phyloP scores from a whole-genome alignment of 2,797 vertebrate species.

The Sparidentex hasta region DNA sequence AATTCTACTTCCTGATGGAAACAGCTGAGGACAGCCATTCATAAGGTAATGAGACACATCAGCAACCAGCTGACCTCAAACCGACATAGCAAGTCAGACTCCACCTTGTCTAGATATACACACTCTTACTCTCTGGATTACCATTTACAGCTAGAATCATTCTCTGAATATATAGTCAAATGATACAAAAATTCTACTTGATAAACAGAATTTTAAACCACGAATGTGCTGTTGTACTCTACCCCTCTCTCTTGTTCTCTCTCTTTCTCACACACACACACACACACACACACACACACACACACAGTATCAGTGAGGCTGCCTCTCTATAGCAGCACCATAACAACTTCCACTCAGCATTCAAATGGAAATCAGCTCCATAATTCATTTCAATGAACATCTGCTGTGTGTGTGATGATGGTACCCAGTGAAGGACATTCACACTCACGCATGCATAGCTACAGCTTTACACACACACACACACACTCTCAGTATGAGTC shows the following conservation, averaged over 20 bases:
- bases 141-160: background rate
- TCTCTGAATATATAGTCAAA: background rate
- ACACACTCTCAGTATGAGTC: conserved; percentile 2
- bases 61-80: conserved; percentile 38
- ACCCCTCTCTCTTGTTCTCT: too few relatives aligned
- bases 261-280: background rate
- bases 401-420: conserved; percentile 59
- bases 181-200: background rate
- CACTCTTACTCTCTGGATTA: conserved; percentile 17
- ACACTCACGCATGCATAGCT: conserved; percentile 1
- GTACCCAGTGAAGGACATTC: conserved; percentile 49
- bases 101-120: background rate
- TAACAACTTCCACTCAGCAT: conserved; percentile 74
- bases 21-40: conserved; percentile 41
- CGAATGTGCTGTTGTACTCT: background rate
- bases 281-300: conserved; percentile 28
- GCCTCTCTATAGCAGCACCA: conserved; percentile 38
- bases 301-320: conserved; percentile 36
- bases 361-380: conserved; percentile 76
- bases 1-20: conserved; percentile 34
- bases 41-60: conserved; percentile 50
- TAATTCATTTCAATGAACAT: conserved; percentile 76
- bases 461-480: conserved; percentile 6
- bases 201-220: conserved; percentile 5
- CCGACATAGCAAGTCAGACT: conserved; percentile 27